Evolutionary conservation across 2,797 vertebrate species (phyloP).

Genomic region (Buphagus erythrorhynchus): DNA sequence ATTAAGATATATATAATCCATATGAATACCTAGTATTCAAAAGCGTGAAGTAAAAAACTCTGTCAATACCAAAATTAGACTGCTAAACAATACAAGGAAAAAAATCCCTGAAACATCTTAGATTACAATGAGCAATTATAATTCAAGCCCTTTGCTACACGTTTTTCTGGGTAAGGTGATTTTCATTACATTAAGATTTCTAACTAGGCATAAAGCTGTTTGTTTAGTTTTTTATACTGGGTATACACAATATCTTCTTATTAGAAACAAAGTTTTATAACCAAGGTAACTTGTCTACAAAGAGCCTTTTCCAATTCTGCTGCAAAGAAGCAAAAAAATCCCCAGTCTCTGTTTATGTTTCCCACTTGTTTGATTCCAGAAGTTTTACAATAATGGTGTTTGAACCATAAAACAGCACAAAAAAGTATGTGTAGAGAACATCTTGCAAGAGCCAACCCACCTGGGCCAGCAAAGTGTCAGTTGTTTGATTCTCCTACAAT

Average conservation of each 20-base stretch:
- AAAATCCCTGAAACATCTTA: not conserved
- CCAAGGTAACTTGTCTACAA: not conserved
- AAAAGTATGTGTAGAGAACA: not conserved
- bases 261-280: not conserved
- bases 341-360: not conserved
- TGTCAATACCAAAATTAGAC: slow-evolving; percentile 16
- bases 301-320: not conserved
- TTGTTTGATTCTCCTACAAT: not conserved
- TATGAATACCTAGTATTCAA: slow-evolving; percentile 27
- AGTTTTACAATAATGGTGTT: not conserved
- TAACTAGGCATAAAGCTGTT: not conserved
- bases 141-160: not conserved
- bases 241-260: not conserved
- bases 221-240: not conserved
- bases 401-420: not conserved
- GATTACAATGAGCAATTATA: slow-evolving; percentile 14
- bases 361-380: not conserved
- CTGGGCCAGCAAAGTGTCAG: not conserved
- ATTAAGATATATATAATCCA: slow-evolving; percentile 51
- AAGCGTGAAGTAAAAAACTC: slow-evolving; percentile 22
- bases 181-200: not conserved
- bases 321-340: not conserved
- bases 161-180: not conserved
- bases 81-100: not conserved
- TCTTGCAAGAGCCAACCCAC: not conserved